These are phyloP conservation scores for Andrena marginata DNA, from an alignment of 2,888 invertebrate genomes.

Conservation along the genomic window DNA sequence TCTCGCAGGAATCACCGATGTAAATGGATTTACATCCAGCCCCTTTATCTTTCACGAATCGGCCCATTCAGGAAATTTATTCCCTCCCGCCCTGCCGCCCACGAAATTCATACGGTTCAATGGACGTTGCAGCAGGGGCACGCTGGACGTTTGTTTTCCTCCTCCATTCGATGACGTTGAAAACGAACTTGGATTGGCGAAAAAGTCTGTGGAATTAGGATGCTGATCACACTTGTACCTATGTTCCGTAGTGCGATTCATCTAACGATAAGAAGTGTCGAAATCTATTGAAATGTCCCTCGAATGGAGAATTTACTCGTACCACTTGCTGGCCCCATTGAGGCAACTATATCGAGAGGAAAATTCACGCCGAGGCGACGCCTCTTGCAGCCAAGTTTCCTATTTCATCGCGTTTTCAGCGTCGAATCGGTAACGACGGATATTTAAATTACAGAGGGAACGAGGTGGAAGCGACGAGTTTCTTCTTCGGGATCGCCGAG, in stretches of 20 bases:
- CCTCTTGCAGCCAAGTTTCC: background rate
- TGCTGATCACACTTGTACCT: too few relatives aligned
- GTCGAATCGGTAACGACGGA: constrained; percentile 18
- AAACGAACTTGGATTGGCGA: too few relatives aligned
- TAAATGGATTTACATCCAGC: constrained; percentile 50
- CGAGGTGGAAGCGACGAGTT: constrained; percentile 17
- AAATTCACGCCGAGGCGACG: background rate
- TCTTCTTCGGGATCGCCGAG: background rate
- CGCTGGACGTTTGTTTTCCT: background rate
- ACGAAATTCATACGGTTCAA: background rate
- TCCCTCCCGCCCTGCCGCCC: background rate
- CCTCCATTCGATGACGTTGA: too few relatives aligned
- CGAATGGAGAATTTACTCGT: background rate
- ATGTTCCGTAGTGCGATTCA: background rate
- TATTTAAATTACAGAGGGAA: constrained; percentile 22
- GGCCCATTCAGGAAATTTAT: constrained; percentile 12
- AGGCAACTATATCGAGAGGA: background rate
- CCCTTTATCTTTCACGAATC: constrained; percentile 26
- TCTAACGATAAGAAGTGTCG: background rate
- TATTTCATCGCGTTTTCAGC: background rate
- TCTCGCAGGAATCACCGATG: constrained; percentile 35
- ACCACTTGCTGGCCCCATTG: background rate
- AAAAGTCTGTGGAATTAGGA: too few relatives aligned
- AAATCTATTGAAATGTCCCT: background rate
- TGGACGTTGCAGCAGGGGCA: background rate